phyloP scores from a whole-genome alignment of 2,113 vertebrate species.

The Xiphophorus couchianus region DNA sequence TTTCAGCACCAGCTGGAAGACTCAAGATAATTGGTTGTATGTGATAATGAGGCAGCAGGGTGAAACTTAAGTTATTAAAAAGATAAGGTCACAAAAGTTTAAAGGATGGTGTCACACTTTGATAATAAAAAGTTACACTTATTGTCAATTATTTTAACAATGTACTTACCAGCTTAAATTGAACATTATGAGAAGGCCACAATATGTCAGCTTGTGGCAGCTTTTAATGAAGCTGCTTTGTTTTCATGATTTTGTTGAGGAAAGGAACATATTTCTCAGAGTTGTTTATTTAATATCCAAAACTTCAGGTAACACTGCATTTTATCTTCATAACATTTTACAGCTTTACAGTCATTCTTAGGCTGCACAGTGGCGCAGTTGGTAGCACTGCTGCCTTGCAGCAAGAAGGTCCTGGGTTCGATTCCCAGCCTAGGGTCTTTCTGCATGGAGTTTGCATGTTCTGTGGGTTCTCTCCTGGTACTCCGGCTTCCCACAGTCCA shows the following conservation, averaged over 20 bases:
- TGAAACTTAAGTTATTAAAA: conserved; percentile 1
- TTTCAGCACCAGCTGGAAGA: conserved; percentile 11
- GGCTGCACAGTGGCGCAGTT: too few relatives aligned
- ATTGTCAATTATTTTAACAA: background rate
- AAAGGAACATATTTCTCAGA: background rate
- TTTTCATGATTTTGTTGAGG: background rate
- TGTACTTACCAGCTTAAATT: background rate
- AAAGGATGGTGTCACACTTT: background rate
- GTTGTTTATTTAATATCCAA: background rate
- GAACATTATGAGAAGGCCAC: background rate
- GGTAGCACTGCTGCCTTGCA: too few relatives aligned
- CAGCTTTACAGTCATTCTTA: background rate
- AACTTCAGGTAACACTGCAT: background rate
- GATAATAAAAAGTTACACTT: background rate
- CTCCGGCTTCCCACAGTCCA: too few relatives aligned
- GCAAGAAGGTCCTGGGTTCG: too few relatives aligned
- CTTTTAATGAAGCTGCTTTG: background rate
- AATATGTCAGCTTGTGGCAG: background rate
- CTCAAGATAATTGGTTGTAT: conserved; percentile 23
- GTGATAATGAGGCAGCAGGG: conserved; percentile 29
- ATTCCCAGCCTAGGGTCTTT: too few relatives aligned
- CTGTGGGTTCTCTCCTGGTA: too few relatives aligned
- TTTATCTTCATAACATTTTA: background rate
- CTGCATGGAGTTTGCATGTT: too few relatives aligned
- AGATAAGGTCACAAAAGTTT: background rate